Evolutionary conservation across 2,888 invertebrate species (phyloP), one percentile per base, ranked within the genome.

Genomic region (Aporophyla lueneburgensis): DNA sequence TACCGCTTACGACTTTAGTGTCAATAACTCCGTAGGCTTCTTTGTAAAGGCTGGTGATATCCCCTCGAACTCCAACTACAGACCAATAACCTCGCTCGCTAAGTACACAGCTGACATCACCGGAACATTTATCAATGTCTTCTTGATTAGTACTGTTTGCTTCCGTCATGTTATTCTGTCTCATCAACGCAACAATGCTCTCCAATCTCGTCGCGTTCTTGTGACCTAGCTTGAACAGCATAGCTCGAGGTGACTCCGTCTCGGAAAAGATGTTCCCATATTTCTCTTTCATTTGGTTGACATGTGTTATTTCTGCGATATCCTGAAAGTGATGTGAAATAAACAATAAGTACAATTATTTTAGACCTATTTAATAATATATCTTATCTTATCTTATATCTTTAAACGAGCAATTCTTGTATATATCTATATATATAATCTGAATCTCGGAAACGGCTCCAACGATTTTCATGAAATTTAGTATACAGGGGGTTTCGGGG

Each of bases 11-110:
- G 72, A 97, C 93, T 92, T 97, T 97, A 5, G 97, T 97, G 83
- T 97, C 97, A 79, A 97, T 97, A 71, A 97, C 94, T 63, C 97
- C 97, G 68, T 96, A 96, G 2, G 95, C 90, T 84, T 92, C 86
- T 76, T 90, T 93, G 62, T 92, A 80, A 33, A 88, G 81, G 21
- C 87, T 88, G 16, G 93, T 93, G 54, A 96, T 91, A 78, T 96
- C 96, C 2, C 96, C 96, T 19, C 96, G 89, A 0, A 93, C 93
- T 27, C 96, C 96, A 12, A 95, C 85, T 14, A 93, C 93, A 2
- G 93, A 89, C 93, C 94, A 94, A 74, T 93, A 94, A 0, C 93
- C 93, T 2, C 80, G 83, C 74, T 94, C 94, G 2, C 80, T 85
- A 21, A 94, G 78, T 81, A 87, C 95, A 92, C 92, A 95, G 71